phyloP scores from a whole-genome alignment of 2,888 invertebrate genomes.

The Parelbella ahira region DNA sequence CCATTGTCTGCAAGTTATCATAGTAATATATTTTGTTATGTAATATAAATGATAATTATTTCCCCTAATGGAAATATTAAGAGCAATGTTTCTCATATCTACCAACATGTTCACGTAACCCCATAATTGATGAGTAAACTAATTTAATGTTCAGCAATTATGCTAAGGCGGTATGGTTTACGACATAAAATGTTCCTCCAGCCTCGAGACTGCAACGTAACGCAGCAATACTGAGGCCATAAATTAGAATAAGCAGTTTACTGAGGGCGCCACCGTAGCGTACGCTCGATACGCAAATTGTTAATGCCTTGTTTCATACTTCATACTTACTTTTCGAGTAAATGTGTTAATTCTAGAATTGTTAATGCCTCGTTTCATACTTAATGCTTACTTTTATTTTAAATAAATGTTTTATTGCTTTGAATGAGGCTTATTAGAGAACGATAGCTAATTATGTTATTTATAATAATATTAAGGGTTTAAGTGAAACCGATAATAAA shows the following conservation, averaged over 20 bases:
- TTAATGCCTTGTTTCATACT: constrained; percentile 10
- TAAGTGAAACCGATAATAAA: no score
- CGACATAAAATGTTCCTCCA: constrained; percentile 72
- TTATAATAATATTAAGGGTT: no score
- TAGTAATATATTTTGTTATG: no score
- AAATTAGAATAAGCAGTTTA: constrained; percentile 77
- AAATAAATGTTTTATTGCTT: no score
- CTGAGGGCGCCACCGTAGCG: constrained; percentile 48
- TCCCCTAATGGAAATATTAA: constrained; percentile 24
- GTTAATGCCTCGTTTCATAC: no score
- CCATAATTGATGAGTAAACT: constrained; percentile 72
- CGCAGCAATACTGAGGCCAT: constrained; percentile 69
- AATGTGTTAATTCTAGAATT: no score
- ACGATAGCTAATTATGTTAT: no score
- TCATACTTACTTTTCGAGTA: no score
- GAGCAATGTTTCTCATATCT: constrained; percentile 42
- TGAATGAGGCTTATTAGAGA: no score
- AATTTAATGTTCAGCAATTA: constrained; percentile 77
- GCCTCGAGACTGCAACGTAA: constrained; percentile 71
- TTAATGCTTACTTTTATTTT: no score
- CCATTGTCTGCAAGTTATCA: no score
- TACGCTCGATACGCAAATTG: constrained; percentile 38
- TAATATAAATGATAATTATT: no score
- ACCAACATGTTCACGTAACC: constrained; percentile 53
- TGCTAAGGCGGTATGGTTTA: constrained; percentile 74